Conservation (phyloP, 2,888 invertebrate genomes). For the Sturmia bella region DNA sequence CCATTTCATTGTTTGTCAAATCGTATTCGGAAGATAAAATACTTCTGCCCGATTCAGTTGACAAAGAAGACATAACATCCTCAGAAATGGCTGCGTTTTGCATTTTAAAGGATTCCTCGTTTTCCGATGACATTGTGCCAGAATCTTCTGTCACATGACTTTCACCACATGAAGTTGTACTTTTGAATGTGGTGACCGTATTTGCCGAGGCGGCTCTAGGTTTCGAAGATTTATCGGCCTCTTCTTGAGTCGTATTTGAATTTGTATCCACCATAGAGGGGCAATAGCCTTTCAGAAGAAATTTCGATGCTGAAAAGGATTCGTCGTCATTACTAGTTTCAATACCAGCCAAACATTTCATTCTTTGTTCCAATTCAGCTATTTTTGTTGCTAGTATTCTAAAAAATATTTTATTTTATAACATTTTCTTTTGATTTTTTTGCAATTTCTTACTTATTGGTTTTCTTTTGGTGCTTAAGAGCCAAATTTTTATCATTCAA, state of each 20-base stretch:
- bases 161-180: slow-evolving; percentile 73
- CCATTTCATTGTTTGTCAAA: slow-evolving; percentile 71
- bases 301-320: slow-evolving; percentile 83
- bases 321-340: slow-evolving; percentile 72
- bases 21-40: slow-evolving; percentile 80
- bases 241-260: slow-evolving; percentile 67
- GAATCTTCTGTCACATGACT: slow-evolving; percentile 82
- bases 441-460: slow-evolving; percentile 86
- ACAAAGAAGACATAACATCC: slow-evolving; percentile 79
- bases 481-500: slow-evolving; percentile 93
- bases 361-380: slow-evolving; percentile 90
- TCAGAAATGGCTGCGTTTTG: slow-evolving; percentile 75
- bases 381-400: slow-evolving; percentile 92
- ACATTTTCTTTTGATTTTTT: background rate
- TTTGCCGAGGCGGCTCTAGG: slow-evolving; percentile 73
- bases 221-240: slow-evolving; percentile 15
- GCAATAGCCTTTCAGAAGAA: slow-evolving; percentile 85
- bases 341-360: slow-evolving; percentile 85
- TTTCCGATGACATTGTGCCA: slow-evolving; percentile 77
- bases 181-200: slow-evolving; percentile 74
- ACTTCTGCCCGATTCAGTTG: slow-evolving; percentile 80
- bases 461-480: slow-evolving; percentile 91
- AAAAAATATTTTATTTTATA: slow-evolving; percentile 65
- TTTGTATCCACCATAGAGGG: slow-evolving; percentile 83
- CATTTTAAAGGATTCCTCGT: slow-evolving; percentile 75